Base-by-base conservation (phyloP, 1,140 invertebrate genomes). In the Cydia strobilella region DNA sequence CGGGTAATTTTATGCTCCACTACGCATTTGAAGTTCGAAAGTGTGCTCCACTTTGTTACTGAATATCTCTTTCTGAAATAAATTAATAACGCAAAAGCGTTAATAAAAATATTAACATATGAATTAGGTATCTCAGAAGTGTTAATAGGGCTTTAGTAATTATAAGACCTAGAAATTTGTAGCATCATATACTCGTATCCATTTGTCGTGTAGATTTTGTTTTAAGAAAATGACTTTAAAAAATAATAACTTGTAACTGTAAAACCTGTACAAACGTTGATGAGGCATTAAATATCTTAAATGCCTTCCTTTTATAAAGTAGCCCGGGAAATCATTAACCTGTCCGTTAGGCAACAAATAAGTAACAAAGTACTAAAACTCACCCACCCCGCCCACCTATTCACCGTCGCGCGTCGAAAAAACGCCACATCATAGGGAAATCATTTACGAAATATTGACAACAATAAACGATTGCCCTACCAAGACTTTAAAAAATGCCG, bases 361-460 rank as follows among this genome's bases (percentile, higher is more conserved):
- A 90, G 88, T 84, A 89, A 88, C 84, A 88, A 85, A 85, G 82
- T 87, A 84, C 78, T 82, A 84, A 73, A 87, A 85, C 86, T 86
- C 84, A 81, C 84, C 74, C 45, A 20, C 88, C 80, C 86, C 86
- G 80, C 85, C 84, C 86, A 86, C 78, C 73, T 54, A 35, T 35
- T 27, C 62, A 69, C 63, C 31, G 79, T 80, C 86, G 84, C 85
- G 77, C 81, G 59, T 74, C 81, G 59, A 86, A 90, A 90, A 91
- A 91, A 85, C 81, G 89, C 88, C 82, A 81, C 84, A 85, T 91
- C 90, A 92, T 86, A 91, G 83, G 89, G 84, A 86, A 91, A 90
- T 91, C 90, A 90, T 92, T 92, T 92, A 92, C 89, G 88, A 88
- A 91, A 90, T 90, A 92, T 92, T 85, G 90, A 90, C 89, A 90